phyloP scores from a whole-genome alignment of 1,140 invertebrate genomes.

The Araneus ventricosus region DNA sequence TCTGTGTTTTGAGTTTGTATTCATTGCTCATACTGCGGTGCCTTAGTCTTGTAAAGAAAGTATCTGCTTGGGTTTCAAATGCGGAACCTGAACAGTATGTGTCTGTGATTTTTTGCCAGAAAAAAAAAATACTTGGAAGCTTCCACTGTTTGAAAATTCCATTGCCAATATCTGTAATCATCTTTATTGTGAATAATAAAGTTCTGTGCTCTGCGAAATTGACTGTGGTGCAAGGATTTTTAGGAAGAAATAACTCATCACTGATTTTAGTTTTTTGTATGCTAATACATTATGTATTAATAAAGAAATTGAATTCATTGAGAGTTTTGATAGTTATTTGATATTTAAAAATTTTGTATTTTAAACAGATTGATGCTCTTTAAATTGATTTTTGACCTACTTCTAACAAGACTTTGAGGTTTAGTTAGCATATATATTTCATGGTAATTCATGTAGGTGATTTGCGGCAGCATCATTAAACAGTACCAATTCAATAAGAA shows the following conservation, averaged over 20 bases:
- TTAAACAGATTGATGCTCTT: neutral
- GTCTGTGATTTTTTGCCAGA: constrained; percentile 72
- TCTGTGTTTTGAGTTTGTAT: constrained; percentile 23
- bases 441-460: too few species aligned
- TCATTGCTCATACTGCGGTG: constrained; percentile 69
- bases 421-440: too few species aligned
- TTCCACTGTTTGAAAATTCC: constrained; percentile 66
- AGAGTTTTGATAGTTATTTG: neutral
- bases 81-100: neutral
- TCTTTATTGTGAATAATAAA: constrained; percentile 62
- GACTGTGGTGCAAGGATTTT: constrained; percentile 62
- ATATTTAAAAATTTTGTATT: neutral
- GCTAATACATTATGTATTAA: constrained; percentile 62
- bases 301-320: constrained; percentile 14
- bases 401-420: too few species aligned
- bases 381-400: too few species aligned
- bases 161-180: constrained; percentile 62
- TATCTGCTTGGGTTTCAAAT: constrained; percentile 6
- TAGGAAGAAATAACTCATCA: constrained; percentile 41
- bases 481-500: too few species aligned
- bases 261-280: constrained; percentile 66
- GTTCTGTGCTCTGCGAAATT: constrained; percentile 45
- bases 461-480: too few species aligned
- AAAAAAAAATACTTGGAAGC: constrained; percentile 49
- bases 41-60: constrained; percentile 61